Conservation (phyloP, 35 echinoderm and acorn worm species). For the Heliocidaris erythrogramma region DNA sequence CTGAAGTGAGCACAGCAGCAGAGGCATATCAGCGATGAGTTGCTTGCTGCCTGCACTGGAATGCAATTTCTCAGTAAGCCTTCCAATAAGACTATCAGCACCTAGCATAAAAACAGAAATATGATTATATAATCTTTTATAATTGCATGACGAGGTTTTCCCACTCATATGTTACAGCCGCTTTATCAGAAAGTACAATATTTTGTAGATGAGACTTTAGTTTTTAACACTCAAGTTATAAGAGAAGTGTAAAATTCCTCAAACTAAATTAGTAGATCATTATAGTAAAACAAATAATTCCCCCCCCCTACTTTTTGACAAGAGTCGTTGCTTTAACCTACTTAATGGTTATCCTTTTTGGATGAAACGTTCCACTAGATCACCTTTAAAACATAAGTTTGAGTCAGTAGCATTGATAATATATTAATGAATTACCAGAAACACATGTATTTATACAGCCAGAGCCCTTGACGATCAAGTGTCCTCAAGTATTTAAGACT, state of each 20-base stretch:
- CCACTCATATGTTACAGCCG: background rate
- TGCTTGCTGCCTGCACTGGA: conserved; percentile 65
- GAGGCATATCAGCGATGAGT: conserved; percentile 82
- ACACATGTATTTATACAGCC: too few species aligned
- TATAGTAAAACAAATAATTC: background rate
- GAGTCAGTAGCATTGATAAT: too few species aligned
- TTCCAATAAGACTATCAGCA: conserved; percentile 81
- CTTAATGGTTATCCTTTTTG: too few species aligned
- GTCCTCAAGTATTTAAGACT: too few species aligned
- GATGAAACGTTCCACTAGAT: too few species aligned
- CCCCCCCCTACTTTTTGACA: too few species aligned
- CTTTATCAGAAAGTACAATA: background rate
- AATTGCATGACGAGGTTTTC: background rate
- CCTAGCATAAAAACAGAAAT: conserved; percentile 46
- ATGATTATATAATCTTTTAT: background rate
- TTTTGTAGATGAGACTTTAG: background rate
- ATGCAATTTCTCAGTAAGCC: conserved; percentile 83
- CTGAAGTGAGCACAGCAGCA: conserved; percentile 71
- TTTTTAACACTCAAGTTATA: background rate
- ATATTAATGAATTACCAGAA: too few species aligned
- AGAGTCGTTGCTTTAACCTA: too few species aligned
- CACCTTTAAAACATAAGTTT: too few species aligned
- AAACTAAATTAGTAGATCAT: background rate
- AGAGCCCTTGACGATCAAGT: too few species aligned
- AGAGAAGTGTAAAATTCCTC: background rate